Percentiles rank a stretch among this genome's conserved stretches.
phyloP scores from a whole-genome alignment of 2,888 invertebrate genomes.

The Baccha elongata region DNA sequence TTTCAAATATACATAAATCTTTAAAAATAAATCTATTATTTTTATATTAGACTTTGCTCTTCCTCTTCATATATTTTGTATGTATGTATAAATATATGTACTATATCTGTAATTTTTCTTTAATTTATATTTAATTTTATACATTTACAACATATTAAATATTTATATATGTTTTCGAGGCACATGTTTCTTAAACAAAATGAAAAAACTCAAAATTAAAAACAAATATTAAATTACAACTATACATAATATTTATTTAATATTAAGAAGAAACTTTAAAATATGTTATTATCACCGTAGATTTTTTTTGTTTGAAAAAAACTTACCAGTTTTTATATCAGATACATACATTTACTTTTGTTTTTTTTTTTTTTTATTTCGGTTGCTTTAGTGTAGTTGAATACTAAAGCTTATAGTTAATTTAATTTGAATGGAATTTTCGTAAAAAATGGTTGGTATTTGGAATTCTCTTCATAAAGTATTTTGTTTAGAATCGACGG shows the following conservation, averaged over 20 bases:
- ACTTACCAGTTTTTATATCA: slow-evolving; percentile 29
- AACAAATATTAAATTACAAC: background rate
- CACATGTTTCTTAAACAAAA: slow-evolving; percentile 71
- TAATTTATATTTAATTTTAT: slow-evolving; percentile 8
- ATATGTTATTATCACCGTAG: slow-evolving; percentile 52
- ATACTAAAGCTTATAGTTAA: background rate
- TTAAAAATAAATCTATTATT: slow-evolving; percentile 1
- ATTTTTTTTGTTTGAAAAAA: slow-evolving; percentile 38
- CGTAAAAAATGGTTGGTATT: slow-evolving; percentile 16
- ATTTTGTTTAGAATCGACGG: slow-evolving; percentile 80
- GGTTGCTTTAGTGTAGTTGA: slow-evolving; percentile 14
- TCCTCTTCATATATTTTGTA: slow-evolving; percentile 24
- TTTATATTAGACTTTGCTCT: slow-evolving; percentile 40
- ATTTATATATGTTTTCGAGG: slow-evolving; percentile 55
- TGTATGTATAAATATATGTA: slow-evolving; percentile 50
- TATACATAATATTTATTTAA: background rate
- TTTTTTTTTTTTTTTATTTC: background rate
- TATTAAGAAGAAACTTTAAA: slow-evolving; percentile 27
- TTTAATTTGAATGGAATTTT: slow-evolving; percentile 32
- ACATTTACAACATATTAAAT: slow-evolving; percentile 55
- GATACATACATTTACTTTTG: slow-evolving; percentile 16
- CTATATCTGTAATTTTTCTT: background rate
- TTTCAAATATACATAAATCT: background rate
- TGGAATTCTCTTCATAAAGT: slow-evolving; percentile 79
- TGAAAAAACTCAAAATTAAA: slow-evolving; percentile 8